A percentile compares a stretch with the other conserved stretches of the same genome.
phyloP scores from a whole-genome alignment of 1,140 invertebrate genomes.

The Lamellibrachia luymesi region DNA sequence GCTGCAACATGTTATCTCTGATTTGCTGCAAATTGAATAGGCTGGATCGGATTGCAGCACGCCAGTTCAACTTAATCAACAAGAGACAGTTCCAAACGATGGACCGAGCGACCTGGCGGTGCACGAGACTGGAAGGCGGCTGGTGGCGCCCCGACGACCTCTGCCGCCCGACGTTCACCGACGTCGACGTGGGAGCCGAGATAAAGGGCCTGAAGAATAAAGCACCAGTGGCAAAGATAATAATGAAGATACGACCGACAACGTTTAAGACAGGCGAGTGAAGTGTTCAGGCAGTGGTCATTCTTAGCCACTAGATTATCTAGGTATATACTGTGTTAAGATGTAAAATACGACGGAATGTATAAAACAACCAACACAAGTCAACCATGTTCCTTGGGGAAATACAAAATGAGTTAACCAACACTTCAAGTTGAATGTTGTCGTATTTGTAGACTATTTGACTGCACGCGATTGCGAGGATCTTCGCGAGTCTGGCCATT shows the following conservation, averaged over 20 bases:
- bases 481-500: not conserved
- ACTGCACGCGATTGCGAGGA: not conserved
- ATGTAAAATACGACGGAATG: not conserved
- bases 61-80: not conserved
- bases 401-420: too few species aligned
- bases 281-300: not conserved
- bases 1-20: not conserved
- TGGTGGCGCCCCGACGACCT: not conserved
- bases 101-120: not conserved
- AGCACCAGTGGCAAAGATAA: not conserved
- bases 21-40: not conserved
- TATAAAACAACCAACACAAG: too few species aligned
- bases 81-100: not conserved
- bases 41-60: not conserved
- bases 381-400: too few species aligned
- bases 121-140: not conserved
- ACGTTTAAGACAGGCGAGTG: not conserved
- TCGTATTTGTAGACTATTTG: not conserved
- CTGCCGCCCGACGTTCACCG: not conserved
- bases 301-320: not conserved
- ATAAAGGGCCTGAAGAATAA: not conserved
- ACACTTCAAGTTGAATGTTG: too few species aligned
- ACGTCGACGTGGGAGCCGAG: not conserved
- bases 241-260: not conserved
- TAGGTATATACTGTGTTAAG: not conserved